phyloP scores from a whole-genome alignment of 2,113 vertebrate species.

The Pseudopodoces humilis region DNA sequence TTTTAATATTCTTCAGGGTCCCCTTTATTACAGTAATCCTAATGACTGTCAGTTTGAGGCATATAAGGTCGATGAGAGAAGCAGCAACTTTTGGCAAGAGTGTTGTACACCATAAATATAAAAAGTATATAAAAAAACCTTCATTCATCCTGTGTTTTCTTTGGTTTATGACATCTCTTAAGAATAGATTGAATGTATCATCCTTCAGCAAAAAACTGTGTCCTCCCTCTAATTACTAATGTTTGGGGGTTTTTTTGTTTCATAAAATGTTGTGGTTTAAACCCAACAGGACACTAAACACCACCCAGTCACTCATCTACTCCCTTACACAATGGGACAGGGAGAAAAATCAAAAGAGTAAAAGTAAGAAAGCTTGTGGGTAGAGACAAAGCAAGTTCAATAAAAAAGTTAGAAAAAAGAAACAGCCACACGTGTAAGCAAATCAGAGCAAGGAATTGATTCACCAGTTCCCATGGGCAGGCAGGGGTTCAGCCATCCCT shows the following conservation, averaged over 20 bases:
- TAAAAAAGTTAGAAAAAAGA: background rate
- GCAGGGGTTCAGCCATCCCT: background rate
- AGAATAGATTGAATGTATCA: background rate
- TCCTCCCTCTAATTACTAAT: background rate
- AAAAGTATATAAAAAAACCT: background rate
- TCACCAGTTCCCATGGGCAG: background rate
- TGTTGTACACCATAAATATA: background rate
- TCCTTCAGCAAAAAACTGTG: background rate
- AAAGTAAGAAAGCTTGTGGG: background rate
- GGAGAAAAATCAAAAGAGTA: background rate
- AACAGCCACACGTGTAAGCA: background rate
- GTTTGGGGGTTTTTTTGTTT: background rate
- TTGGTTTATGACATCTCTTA: background rate
- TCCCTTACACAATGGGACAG: background rate
- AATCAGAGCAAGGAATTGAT: background rate
- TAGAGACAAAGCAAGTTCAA: background rate
- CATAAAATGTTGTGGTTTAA: background rate
- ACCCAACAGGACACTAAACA: background rate
- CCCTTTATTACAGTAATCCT: conserved; percentile 12
- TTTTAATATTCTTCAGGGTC: conserved; percentile 18
- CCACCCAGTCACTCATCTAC: background rate
- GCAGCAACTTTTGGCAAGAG: background rate
- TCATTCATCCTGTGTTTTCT: background rate
- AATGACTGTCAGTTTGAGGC: conserved; percentile 37
- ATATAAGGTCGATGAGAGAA: background rate